phyloP scores from a whole-genome alignment of 2,888 invertebrate genomes.

The Nowickia ferox region DNA sequence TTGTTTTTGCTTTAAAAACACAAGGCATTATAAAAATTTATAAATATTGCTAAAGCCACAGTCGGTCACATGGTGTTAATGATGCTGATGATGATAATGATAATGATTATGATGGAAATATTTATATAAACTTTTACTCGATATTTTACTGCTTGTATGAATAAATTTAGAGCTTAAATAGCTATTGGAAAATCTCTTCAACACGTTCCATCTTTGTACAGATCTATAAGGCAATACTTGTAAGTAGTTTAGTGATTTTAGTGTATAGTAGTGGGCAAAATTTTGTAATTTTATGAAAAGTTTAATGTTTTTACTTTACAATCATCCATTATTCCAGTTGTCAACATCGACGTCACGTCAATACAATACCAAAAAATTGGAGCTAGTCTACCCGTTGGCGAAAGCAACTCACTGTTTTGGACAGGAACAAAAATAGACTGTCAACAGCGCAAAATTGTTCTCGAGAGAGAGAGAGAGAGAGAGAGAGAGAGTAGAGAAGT shows the following conservation, averaged over 20 bases:
- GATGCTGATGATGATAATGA: constrained; percentile 5
- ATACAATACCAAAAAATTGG: too few species aligned
- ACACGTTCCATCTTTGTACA: neutral
- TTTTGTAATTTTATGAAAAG: neutral
- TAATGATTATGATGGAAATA: constrained; percentile 5
- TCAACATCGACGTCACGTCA: too few species aligned
- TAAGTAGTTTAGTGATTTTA: neutral
- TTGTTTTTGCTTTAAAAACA: neutral
- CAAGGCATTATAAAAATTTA: constrained; percentile 45
- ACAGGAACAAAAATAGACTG: too few species aligned
- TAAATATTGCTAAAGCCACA: constrained; percentile 2
- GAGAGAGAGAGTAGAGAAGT: too few species aligned
- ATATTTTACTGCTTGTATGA: constrained; percentile 5
- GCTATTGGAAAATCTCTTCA: neutral
- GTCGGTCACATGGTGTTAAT: neutral
- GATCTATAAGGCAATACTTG: neutral
- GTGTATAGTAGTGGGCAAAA: neutral
- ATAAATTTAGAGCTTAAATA: constrained; percentile 16
- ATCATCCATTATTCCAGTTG: too few species aligned
- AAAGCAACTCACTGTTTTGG: too few species aligned
- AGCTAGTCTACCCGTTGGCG: too few species aligned
- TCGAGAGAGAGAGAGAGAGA: too few species aligned
- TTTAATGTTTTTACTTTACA: too few species aligned
- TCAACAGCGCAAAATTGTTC: too few species aligned
- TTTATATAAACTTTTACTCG: neutral